These are phyloP conservation scores for Epinotia demarniana DNA, from an alignment of 2,888 invertebrate genomes.

Conservation along the genomic window DNA sequence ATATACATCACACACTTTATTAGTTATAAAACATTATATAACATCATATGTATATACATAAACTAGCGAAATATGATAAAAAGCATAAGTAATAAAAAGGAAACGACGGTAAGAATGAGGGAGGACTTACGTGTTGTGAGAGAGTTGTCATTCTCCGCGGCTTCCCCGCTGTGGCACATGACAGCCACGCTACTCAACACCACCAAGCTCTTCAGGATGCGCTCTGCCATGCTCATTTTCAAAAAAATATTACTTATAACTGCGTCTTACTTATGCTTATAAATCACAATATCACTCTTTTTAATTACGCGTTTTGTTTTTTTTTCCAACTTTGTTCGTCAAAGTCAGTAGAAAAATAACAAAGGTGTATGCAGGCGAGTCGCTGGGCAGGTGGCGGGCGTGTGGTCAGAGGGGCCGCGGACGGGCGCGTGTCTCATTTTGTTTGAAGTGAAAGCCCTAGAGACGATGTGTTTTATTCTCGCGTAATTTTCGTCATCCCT, in stretches of 20 bases:
- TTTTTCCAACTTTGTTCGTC: not conserved
- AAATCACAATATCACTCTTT: slow-evolving; percentile 45
- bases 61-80: not conserved
- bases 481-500: slow-evolving; percentile 80
- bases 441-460: slow-evolving; percentile 81
- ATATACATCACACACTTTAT: no score
- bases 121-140: slow-evolving; percentile 71
- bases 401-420: slow-evolving; percentile 61
- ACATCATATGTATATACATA: not conserved
- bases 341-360: slow-evolving; percentile 6
- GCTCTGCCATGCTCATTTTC: slow-evolving; percentile 67
- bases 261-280: not conserved
- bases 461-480: slow-evolving; percentile 78
- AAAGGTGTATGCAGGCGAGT: slow-evolving; percentile 22
- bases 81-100: not conserved
- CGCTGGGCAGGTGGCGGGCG: slow-evolving; percentile 60
- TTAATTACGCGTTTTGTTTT: slow-evolving; percentile 4
- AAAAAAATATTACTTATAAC: slow-evolving; percentile 34
- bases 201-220: slow-evolving; percentile 67
- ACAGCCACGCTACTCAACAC: slow-evolving; percentile 67
- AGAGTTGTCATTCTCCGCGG: slow-evolving; percentile 68
- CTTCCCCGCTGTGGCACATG: slow-evolving; percentile 68
- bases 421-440: slow-evolving; percentile 71
- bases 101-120: slow-evolving; percentile 9
- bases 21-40: not conserved